These are phyloP conservation scores for Artibeus lituratus DNA, from an alignment of 2,797 vertebrate species.

Conservation along the genomic window DNA sequence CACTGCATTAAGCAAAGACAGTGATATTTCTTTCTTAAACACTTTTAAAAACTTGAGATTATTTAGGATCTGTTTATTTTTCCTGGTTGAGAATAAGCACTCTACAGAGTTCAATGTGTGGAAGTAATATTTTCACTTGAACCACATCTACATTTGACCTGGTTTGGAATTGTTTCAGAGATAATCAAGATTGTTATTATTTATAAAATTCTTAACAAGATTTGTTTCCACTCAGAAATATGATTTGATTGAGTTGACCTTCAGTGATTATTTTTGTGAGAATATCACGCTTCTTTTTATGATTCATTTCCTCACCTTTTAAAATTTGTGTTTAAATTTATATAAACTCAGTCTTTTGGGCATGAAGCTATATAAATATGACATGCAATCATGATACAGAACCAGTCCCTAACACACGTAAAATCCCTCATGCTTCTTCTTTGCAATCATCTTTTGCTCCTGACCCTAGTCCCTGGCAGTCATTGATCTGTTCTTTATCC, in stretches of 20 bases:
- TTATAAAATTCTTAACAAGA: background rate
- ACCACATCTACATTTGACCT: background rate
- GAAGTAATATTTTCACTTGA: background rate
- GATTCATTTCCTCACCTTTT: background rate
- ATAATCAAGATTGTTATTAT: background rate
- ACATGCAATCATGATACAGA: background rate
- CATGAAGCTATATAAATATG: background rate
- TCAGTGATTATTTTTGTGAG: background rate
- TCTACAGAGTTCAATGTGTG: background rate
- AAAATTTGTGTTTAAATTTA: background rate
- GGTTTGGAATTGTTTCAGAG: background rate
- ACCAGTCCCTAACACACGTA: background rate
- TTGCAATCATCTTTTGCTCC: background rate
- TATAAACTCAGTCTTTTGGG: background rate
- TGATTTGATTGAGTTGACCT: constrained; percentile 3
- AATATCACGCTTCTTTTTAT: background rate
- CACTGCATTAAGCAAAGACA: background rate
- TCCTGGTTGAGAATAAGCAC: background rate
- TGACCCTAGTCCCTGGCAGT: background rate
- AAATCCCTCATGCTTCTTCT: background rate
- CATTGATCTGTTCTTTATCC: background rate
- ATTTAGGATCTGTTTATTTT: background rate
- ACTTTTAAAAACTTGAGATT: background rate
- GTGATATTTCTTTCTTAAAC: background rate
- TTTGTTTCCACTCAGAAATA: background rate